phyloP scores from a whole-genome alignment of 2,888 invertebrate genomes.

The Barypeithes pellucidus region DNA sequence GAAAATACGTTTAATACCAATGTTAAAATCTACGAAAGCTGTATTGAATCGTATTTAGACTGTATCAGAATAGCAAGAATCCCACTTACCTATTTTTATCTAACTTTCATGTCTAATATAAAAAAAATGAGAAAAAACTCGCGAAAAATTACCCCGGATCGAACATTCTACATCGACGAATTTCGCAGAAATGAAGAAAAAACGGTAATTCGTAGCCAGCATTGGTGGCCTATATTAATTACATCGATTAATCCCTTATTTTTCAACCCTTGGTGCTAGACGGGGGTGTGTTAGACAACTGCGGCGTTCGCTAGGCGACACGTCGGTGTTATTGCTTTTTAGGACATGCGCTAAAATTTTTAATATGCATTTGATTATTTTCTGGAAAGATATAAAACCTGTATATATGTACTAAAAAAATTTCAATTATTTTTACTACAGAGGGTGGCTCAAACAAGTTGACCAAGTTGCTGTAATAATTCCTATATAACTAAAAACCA shows the following conservation, averaged over 20 bases:
- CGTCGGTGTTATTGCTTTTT: not conserved
- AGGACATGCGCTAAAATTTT: slow-evolving; percentile 18
- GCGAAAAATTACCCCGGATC: slow-evolving; percentile 58
- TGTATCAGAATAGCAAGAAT: not conserved
- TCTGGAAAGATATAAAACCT: no score
- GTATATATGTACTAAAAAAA: no score
- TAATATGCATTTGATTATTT: no score
- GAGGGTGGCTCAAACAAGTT: no score
- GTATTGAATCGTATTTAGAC: no score
- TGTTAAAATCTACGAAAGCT: no score
- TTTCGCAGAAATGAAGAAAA: slow-evolving; percentile 49
- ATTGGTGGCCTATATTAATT: slow-evolving; percentile 45
- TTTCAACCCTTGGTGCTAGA: slow-evolving; percentile 29
- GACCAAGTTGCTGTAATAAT: no score
- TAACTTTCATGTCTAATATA: slow-evolving; percentile 24
- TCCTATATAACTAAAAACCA: no score
- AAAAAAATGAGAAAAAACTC: slow-evolving; percentile 18
- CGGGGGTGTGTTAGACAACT: slow-evolving; percentile 1
- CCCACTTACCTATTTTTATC: slow-evolving; percentile 24
- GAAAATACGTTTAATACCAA: no score
- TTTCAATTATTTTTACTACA: no score
- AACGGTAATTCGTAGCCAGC: slow-evolving; percentile 42
- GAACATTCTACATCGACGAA: slow-evolving; percentile 56
- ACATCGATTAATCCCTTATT: slow-evolving; percentile 57
- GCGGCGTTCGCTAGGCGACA: slow-evolving; percentile 8